Base-by-base conservation (phyloP, 2,113 vertebrate species). In the Rallus limicola region DNA sequence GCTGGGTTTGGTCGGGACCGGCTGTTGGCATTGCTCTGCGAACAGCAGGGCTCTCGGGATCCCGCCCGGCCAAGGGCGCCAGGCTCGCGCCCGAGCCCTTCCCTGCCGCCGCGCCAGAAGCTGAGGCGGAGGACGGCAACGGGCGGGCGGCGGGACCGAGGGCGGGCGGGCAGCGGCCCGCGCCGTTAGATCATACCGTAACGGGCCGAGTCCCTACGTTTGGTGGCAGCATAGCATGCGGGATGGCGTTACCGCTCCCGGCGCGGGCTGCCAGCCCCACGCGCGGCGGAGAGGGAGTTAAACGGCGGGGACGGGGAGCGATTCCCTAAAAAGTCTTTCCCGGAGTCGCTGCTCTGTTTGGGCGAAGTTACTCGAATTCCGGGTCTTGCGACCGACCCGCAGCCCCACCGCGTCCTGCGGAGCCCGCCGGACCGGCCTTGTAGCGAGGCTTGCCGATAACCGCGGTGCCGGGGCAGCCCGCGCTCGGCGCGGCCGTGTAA, bases 201-300 rank as follows among this genome's bases (percentile, higher is more conserved):
- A 28, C 1, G 90, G 93, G 79, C 56, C 90, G 34, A 11, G 77
- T 96, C 90, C 92, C 82, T 94, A 95, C 95, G 64, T 97, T 94
- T 96, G 96, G 94, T 95, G 96, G 96, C 96, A 97, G 95, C 95
- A 97, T 55, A 96, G 93, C 62, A 94, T 92, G 94, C 90, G 8
- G 85, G 92, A 96, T 93, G 93, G 63, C 50, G 46, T 55, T 63
- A 65, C 26, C 10, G 28, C 65, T 85, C 65, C 87, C 88, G 42
- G 71, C 13, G 33, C 92, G 80, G 92, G 93, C 93, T 94, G 53
- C 44, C 28, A 70, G 59, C 42, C 26, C 90, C 17, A 31, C 36
- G 17, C 75, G 53, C 17, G 34, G 93, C 69, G 59, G n/a, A 31
- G 94, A 90, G 63, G 42, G 87, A 85, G 92, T 95, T 93, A 95